Evolutionary conservation across 2,888 invertebrate genomes (phyloP), one percentile per base, ranked within the genome.

Genomic region (Tyria jacobaeae): DNA sequence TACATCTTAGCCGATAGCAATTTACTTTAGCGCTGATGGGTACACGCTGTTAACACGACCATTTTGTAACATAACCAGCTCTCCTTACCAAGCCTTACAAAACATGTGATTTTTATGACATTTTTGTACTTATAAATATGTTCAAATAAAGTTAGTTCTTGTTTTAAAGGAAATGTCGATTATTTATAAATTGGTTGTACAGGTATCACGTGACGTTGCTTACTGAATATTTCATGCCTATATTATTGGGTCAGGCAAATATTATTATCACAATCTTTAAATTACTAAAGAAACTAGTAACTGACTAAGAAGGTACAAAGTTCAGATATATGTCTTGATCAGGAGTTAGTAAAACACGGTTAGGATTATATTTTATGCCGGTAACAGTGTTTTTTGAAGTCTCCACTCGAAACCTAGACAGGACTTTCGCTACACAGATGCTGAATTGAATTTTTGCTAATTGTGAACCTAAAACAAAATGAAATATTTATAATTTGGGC

Each of bases 381-480:
- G 65, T 67, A 1, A 62, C 66, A 0, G 87, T 86, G 35, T 79
- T 81, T 4, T 66, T 56, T 0, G 86, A 80, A n/a, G 78, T 71
- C 48, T 82, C 78, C 2, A 88, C 79, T 15, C 79, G 75, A 54
- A 78, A 88, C 17, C 78, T 82, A 0, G 75, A 75, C 2, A 89
- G 59, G 0, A 89, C 27, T 37, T 81, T 81, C 3, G 76, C 74
- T 3, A 87, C 63, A 24, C 82, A 83, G 0, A 84, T 75, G 3
- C 78, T 75, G 37, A 78, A 84, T 60, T 88, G 88, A 3, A 86
- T 41, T 53, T 79, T 82, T 2, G 84, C 87, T 31, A 88, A 79
- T 37, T 81, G 77, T 39, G 79, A 70, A 31, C 87, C 88, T 88
- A n/a, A 10, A 53, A 53, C 25, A 12, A 39, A 25, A 5, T 15